These are phyloP conservation scores for Oenanthe melanoleuca DNA, from an alignment of 2,113 vertebrate genomes.

Conservation along the genomic window DNA sequence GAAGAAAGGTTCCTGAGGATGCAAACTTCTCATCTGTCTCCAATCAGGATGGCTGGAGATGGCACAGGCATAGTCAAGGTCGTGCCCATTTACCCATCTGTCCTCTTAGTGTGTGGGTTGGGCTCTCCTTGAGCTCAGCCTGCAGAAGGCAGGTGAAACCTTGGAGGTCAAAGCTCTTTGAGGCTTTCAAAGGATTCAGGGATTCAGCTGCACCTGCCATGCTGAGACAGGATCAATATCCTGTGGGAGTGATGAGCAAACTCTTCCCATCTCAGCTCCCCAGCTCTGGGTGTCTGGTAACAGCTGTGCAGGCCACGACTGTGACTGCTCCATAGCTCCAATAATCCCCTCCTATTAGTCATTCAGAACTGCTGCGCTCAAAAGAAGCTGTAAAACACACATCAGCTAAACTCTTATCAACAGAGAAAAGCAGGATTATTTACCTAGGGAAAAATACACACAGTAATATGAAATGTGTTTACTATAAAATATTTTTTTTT, in stretches of 20 bases:
- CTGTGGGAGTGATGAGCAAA: background rate
- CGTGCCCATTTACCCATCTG: background rate
- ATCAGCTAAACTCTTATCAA: conserved; percentile 24
- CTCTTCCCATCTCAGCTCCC: background rate
- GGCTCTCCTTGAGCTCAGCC: background rate
- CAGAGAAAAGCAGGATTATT: conserved; percentile 12
- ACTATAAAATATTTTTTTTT: background rate
- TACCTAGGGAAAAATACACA: background rate
- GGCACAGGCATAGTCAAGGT: background rate
- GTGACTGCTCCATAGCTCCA: background rate
- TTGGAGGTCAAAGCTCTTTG: background rate
- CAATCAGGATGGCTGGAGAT: background rate
- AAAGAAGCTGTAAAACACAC: conserved; percentile 55
- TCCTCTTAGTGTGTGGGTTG: background rate
- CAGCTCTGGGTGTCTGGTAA: background rate
- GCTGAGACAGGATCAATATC: background rate
- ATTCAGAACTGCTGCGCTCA: background rate
- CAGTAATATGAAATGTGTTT: background rate
- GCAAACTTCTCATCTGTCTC: background rate
- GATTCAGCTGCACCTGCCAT: background rate
- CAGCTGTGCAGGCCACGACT: background rate
- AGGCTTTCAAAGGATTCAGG: background rate
- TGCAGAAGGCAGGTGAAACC: background rate
- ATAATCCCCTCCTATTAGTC: conserved; percentile 14
- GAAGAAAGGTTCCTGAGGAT: background rate